A percentile compares a stretch with the other conserved stretches of the same genome.
phyloP scores from a whole-genome alignment of 2,113 vertebrate species.

The Peucedramus taeniatus region DNA sequence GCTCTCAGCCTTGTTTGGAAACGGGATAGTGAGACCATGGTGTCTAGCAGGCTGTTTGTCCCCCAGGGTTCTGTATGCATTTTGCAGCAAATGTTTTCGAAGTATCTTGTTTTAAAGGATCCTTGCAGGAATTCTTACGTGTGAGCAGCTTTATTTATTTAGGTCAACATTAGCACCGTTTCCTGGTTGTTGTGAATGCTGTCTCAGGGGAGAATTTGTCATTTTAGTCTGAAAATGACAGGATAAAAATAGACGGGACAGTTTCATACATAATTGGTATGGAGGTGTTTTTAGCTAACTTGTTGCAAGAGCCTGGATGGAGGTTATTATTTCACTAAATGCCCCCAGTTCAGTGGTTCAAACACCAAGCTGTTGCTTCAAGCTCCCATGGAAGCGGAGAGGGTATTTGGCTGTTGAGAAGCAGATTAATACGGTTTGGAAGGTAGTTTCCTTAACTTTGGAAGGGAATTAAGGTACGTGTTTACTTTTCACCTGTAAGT shows the following conservation, averaged over 20 bases:
- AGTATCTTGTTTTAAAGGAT: background rate
- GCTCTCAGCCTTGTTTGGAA: background rate
- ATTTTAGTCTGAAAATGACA: slow-evolving; percentile 41
- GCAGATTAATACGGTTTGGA: background rate
- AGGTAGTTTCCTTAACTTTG: background rate
- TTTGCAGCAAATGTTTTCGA: slow-evolving; percentile 24
- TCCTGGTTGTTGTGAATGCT: slow-evolving; percentile 23
- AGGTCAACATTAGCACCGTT: slow-evolving; percentile 45
- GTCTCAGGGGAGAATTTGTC: slow-evolving; percentile 39
- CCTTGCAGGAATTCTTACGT: slow-evolving; percentile 18
- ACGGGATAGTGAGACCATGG: background rate
- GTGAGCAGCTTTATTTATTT: slow-evolving; percentile 39
- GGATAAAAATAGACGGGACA: slow-evolving; percentile 16
- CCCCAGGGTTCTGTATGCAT: background rate
- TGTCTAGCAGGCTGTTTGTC: background rate
- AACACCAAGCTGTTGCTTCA: background rate
- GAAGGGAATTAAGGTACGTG: background rate
- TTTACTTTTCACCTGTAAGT: background rate
- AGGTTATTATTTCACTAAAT: background rate
- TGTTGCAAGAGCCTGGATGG: background rate
- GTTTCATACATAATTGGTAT: background rate
- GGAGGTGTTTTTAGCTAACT: background rate
- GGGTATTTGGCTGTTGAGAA: background rate
- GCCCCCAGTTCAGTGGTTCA: background rate
- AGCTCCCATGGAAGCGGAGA: background rate